Conservation (phyloP, 2,113 vertebrate genomes). For the Platanista minor region DNA sequence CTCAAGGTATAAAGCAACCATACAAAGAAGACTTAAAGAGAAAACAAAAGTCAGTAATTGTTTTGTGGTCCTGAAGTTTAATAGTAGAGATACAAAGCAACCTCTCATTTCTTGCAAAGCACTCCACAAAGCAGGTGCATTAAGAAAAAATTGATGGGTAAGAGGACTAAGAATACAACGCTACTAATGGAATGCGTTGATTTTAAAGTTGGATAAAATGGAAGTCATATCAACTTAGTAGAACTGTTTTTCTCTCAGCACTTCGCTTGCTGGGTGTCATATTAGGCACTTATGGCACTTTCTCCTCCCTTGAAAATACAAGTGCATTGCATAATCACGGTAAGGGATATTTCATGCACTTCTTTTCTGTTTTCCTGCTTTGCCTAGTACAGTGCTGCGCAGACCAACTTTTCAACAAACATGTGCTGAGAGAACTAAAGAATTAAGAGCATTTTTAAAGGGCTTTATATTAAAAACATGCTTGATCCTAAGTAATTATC, state of each 20-base stretch:
- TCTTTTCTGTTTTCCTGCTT: neutral
- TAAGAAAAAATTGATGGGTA: neutral
- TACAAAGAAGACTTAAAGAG: neutral
- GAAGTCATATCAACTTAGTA: neutral
- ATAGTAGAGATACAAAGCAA: neutral
- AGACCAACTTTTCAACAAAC: neutral
- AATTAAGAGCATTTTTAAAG: neutral
- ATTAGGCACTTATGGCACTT: neutral
- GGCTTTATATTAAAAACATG: neutral
- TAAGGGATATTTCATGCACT: neutral
- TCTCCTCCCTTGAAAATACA: neutral
- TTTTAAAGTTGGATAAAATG: conserved; percentile 5
- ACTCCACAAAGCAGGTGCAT: conserved; percentile 1
- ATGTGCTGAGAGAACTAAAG: neutral
- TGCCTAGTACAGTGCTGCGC: neutral
- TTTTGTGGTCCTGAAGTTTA: conserved; percentile 24
- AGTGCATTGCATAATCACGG: neutral
- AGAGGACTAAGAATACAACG: neutral
- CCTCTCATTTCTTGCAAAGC: conserved; percentile 21
- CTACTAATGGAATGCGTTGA: conserved; percentile 21
- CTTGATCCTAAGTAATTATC: neutral
- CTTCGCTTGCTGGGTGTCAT: neutral
- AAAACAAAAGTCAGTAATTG: neutral
- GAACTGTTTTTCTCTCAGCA: neutral
- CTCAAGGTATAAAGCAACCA: neutral